phyloP scores from a whole-genome alignment of 2,888 invertebrate species.

The Acrocyrtus sp. region DNA sequence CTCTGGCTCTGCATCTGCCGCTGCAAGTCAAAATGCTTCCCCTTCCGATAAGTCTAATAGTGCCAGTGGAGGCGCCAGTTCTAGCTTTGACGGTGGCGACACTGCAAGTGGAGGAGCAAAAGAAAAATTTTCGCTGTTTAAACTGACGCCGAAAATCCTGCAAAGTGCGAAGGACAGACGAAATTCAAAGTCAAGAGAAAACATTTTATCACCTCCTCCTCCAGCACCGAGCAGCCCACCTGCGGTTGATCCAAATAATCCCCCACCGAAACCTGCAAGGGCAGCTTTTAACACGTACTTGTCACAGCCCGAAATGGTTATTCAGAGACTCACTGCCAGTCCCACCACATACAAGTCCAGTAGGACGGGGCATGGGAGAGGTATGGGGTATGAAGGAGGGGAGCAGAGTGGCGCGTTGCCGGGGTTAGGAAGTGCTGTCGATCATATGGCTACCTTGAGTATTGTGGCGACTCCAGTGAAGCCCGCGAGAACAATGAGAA shows the following conservation, averaged over 20 bases:
- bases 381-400: background rate
- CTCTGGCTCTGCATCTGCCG: background rate
- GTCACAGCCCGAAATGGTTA: conserved; percentile 59
- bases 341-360: conserved; percentile 56
- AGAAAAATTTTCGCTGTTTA: conserved; percentile 61
- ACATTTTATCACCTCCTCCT: conserved; percentile 36
- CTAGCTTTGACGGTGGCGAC: background rate
- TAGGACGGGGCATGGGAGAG: conserved; percentile 18
- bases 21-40: conserved; percentile 8
- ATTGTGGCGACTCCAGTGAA: conserved; percentile 28
- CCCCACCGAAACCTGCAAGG: conserved; percentile 34
- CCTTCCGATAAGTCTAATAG: conserved; percentile 11
- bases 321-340: conserved; percentile 58
- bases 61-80: background rate
- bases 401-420: background rate
- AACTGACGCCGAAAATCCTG: conserved; percentile 57
- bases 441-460: conserved; percentile 35
- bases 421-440: conserved; percentile 11
- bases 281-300: conserved; percentile 47
- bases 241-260: conserved; percentile 8
- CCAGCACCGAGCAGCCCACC: conserved; percentile 17
- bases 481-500: no score
- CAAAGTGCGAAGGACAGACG: conserved; percentile 47
- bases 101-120: conserved; percentile 14
- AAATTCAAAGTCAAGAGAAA: conserved; percentile 55